phyloP scores from a whole-genome alignment of 1,140 invertebrate species.

The Danaus melanippus region DNA sequence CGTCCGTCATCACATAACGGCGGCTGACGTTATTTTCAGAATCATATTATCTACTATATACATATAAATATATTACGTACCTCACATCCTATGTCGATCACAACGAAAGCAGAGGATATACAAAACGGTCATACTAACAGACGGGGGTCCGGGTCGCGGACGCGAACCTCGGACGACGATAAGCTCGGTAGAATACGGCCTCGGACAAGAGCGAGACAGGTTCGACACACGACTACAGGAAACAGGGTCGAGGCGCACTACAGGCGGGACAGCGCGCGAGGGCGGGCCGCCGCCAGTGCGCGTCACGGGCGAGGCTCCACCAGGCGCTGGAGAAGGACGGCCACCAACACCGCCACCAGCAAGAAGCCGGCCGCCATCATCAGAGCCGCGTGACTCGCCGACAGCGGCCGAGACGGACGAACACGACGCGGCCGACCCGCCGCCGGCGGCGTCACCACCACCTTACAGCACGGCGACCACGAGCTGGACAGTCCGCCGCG shows the following conservation, averaged over 20 bases:
- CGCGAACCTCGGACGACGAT: background rate
- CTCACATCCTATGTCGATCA: background rate
- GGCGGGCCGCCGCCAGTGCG: slow-evolving; percentile 37
- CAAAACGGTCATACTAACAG: background rate
- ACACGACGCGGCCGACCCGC: slow-evolving; percentile 26
- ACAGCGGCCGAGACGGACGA: slow-evolving; percentile 49
- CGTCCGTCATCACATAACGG: slow-evolving; percentile 20
- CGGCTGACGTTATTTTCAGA: slow-evolving; percentile 11
- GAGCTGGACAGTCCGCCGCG: slow-evolving; percentile 78
- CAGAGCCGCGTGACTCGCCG: slow-evolving; percentile 77
- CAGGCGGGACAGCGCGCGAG: slow-evolving; percentile 42
- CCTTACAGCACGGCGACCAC: slow-evolving; percentile 75
- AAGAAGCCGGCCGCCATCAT: slow-evolving; percentile 76
- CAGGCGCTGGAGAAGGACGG: slow-evolving; percentile 73
- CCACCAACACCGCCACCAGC: slow-evolving; percentile 76
- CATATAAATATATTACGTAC: slow-evolving; percentile 25
- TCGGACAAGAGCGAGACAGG: background rate
- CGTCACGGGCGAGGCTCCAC: slow-evolving; percentile 60
- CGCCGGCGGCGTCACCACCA: slow-evolving; percentile 47
- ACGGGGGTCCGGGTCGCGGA: background rate
- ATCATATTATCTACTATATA: slow-evolving; percentile 27
- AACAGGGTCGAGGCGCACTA: slow-evolving; percentile 14
- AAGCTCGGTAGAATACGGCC: background rate
- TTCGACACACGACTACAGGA: too few species aligned
- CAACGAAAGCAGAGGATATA: slow-evolving; percentile 8